Percentiles rank a stretch among this genome's conserved stretches.
Evolutionary conservation across 2,888 invertebrate species (phyloP).

Genomic region (Rhagonycha lutea): DNA sequence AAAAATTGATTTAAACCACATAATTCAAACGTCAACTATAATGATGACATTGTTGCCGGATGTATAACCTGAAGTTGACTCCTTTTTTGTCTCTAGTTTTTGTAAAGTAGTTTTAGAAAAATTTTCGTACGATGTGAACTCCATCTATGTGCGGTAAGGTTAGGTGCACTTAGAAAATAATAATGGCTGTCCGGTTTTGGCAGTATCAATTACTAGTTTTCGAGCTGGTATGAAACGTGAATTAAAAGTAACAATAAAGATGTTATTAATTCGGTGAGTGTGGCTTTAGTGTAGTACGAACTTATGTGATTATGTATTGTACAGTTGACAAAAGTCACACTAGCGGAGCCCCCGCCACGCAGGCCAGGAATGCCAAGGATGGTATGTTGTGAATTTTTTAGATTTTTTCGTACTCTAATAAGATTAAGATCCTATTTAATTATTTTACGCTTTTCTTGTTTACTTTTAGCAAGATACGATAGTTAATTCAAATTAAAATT

Average conservation of each 20-base stretch:
- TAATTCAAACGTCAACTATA: not conserved
- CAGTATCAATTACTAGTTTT: conserved; percentile 47
- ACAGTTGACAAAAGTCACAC: conserved; percentile 75
- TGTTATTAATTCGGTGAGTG: conserved; percentile 66
- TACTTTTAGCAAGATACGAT: not conserved
- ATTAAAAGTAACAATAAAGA: conserved; percentile 51
- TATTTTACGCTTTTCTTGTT: not conserved
- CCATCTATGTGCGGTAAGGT: conserved; percentile 46
- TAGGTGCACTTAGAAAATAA: conserved; percentile 47
- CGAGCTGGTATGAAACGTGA: conserved; percentile 44
- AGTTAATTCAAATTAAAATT: not conserved
- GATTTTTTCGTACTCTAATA: conserved; percentile 1
- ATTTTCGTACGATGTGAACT: conserved; percentile 32
- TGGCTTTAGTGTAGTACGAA: conserved; percentile 52
- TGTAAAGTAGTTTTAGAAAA: not conserved
- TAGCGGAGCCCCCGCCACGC: conserved; percentile 74
- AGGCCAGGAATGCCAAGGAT: conserved; percentile 75
- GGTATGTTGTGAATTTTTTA: conserved; percentile 56
- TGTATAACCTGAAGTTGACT: not conserved
- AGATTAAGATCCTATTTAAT: not conserved
- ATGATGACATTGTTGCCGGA: not conserved
- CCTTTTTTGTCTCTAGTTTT: not conserved
- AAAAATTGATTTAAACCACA: not conserved
- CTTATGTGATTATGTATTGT: conserved; percentile 68
- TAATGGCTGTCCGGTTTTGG: conserved; percentile 53